phyloP scores from a whole-genome alignment of 2,888 invertebrate genomes.

The Agriopis marginaria region DNA sequence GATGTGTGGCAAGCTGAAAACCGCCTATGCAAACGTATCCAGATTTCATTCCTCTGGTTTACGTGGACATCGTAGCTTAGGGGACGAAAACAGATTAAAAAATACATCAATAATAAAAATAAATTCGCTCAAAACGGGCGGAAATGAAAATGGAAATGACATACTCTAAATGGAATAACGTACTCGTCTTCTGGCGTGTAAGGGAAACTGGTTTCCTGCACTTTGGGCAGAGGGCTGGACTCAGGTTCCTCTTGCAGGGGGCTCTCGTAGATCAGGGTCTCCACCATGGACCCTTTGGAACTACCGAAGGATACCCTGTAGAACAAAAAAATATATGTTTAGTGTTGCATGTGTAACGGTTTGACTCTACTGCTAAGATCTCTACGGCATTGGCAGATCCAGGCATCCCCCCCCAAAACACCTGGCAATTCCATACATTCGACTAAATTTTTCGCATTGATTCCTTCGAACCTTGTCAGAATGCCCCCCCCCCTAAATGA shows the following conservation, averaged over 20 bases:
- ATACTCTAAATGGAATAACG: constrained; percentile 77
- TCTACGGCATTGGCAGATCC: too few relatives aligned
- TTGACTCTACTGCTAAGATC: too few relatives aligned
- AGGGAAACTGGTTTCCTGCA: constrained; percentile 78
- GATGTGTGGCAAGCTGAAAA: too few relatives aligned
- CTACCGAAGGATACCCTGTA: constrained; percentile 96
- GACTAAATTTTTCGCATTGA: too few relatives aligned
- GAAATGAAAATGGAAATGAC: constrained; percentile 68
- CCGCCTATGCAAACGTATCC: too few relatives aligned
- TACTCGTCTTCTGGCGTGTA: constrained; percentile 86
- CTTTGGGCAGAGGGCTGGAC: constrained; percentile 87
- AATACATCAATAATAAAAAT: constrained; percentile 16
- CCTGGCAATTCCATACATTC: too few relatives aligned
- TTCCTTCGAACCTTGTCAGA: too few relatives aligned
- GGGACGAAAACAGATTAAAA: neutral
- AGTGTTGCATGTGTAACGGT: too few relatives aligned
- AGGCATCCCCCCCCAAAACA: too few relatives aligned
- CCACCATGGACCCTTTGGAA: constrained; percentile 97
- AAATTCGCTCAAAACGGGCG: constrained; percentile 52
- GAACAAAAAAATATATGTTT: constrained; percentile 35
- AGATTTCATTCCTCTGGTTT: neutral
- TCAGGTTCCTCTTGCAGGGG: constrained; percentile 93
- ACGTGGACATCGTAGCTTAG: too few relatives aligned
- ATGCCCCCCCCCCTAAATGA: too few relatives aligned
- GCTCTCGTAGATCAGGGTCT: constrained; percentile 96